phyloP scores from a whole-genome alignment of 2,113 vertebrate species.

The Narcine bancroftii region DNA sequence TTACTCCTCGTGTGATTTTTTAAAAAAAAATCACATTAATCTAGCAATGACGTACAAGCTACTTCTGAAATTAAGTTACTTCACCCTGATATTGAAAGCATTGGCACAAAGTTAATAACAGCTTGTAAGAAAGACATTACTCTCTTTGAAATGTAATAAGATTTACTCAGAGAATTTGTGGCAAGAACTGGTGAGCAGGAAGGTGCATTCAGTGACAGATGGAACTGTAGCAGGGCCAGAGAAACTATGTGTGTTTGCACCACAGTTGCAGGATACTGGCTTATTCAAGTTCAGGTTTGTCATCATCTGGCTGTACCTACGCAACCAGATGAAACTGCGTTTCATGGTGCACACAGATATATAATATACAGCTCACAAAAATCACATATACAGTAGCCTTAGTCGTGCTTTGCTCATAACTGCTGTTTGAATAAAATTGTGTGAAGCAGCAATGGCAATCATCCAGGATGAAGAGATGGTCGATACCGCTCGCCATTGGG shows the following conservation, averaged over 20 bases:
- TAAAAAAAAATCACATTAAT: conserved; percentile 16
- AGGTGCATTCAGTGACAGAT: background rate
- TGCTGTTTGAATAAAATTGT: no score
- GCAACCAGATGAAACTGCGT: no score
- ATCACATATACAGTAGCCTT: no score
- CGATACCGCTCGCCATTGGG: no score
- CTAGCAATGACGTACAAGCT: background rate
- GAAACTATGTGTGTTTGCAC: background rate
- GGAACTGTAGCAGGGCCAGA: background rate
- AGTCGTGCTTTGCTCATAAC: no score
- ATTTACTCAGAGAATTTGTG: background rate
- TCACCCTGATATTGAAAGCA: background rate
- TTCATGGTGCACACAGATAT: no score
- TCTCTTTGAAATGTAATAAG: conserved; percentile 16
- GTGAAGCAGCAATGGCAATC: no score
- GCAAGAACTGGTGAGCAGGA: background rate
- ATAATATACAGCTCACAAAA: no score
- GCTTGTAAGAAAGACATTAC: background rate
- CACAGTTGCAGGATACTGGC: no score
- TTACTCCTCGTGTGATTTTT: background rate
- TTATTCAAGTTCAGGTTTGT: no score
- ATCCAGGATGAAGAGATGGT: no score
- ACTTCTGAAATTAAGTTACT: conserved; percentile 28
- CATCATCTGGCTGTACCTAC: no score
- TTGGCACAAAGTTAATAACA: conserved; percentile 17